Conservation (phyloP, 2,113 vertebrate species). For the Bos taurus region ARS-UCD2.0 NC_037336.1:13996001-13996500, state of each 20-base stretch:
- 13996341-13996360: background rate
- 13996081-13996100: background rate
- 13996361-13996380: background rate
- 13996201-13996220: background rate
- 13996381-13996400: background rate
- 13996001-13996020: background rate
- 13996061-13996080: background rate
- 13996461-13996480: accelerated
- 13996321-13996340: background rate
- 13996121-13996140: background rate
- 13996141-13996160: background rate
- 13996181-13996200: background rate
- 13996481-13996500: background rate
- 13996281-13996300: background rate
- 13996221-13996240: background rate
- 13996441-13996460: background rate
- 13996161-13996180: background rate
- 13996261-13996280: background rate
- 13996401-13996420: background rate
- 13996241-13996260: background rate
- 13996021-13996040: background rate
- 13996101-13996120: background rate
- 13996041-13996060: background rate
- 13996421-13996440: background rate
- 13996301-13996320: background rate